Conservation (phyloP, 2,888 invertebrate genomes). For the Phaonia tiefii region DNA sequence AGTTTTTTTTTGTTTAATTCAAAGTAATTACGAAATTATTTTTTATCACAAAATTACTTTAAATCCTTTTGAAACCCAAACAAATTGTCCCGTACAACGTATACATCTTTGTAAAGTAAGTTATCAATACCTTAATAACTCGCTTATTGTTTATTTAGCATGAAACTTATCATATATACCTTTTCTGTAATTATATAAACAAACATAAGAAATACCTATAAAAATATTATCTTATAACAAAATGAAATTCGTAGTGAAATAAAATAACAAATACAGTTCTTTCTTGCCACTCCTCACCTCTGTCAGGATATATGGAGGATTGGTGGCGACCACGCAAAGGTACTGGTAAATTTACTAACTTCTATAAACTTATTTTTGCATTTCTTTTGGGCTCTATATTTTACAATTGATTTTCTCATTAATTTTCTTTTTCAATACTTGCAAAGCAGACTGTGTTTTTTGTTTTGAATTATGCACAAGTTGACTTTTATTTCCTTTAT, state of each 20-base stretch:
- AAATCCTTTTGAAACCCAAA: too few species aligned
- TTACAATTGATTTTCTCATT: conserved; percentile 4
- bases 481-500: conserved; percentile 16
- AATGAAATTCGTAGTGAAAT: conserved; percentile 78
- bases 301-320: conserved; percentile 99
- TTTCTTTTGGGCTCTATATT: conserved; percentile 36
- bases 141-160: too few species aligned
- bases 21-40: too few species aligned
- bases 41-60: too few species aligned
- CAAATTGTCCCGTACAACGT: too few species aligned
- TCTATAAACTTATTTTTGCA: conserved; percentile 66
- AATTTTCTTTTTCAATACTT: conserved; percentile 32
- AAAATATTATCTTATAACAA: conserved; percentile 20
- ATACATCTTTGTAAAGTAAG: not conserved
- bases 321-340: conserved; percentile 99
- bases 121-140: too few species aligned
- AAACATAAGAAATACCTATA: conserved; percentile 19
- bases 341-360: conserved; percentile 82
- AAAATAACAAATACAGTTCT: conserved; percentile 82
- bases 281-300: conserved; percentile 92
- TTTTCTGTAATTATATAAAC: conserved; percentile 5
- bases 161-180: too few species aligned
- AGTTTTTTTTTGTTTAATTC: too few species aligned
- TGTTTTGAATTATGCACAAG: conserved; percentile 32
- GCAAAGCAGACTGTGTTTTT: conserved; percentile 48